phyloP scores from a whole-genome alignment of 2,888 invertebrate genomes.

The Melinaea menophilus region DNA sequence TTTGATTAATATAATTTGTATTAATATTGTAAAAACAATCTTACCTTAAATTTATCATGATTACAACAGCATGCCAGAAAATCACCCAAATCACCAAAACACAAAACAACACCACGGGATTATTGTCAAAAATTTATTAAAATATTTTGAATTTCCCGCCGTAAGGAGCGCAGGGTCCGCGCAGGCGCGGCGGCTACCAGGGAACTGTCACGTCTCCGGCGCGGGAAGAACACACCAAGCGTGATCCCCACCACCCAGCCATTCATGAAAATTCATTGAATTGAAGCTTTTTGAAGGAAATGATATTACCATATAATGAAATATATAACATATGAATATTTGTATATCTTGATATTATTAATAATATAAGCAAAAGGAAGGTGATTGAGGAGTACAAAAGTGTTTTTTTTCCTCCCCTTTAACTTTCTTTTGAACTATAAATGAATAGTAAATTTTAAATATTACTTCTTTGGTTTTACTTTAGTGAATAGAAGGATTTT shows the following conservation, averaged over 20 bases:
- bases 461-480: too few species aligned
- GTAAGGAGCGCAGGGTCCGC: conserved; percentile 42
- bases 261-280: conserved; percentile 69
- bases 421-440: too few species aligned
- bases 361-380: too few species aligned
- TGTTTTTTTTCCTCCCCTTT: too few species aligned
- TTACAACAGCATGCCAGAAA: conserved; percentile 64
- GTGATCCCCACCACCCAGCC: conserved; percentile 54
- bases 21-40: background rate
- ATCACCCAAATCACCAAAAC: conserved; percentile 41
- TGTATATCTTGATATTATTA: too few species aligned
- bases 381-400: too few species aligned
- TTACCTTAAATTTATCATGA: conserved; percentile 66
- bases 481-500: too few species aligned
- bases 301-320: too few species aligned
- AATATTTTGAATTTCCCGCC: conserved; percentile 60
- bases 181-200: conserved; percentile 54
- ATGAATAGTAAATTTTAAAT: too few species aligned
- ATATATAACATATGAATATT: too few species aligned
- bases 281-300: conserved; percentile 30
- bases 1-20: too few species aligned
- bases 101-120: conserved; percentile 50
- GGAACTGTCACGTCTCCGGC: conserved; percentile 53
- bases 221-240: conserved; percentile 45
- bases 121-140: conserved; percentile 31